Conservation (phyloP, 1,140 invertebrate species). For the Bactericera cockerelli region DNA sequence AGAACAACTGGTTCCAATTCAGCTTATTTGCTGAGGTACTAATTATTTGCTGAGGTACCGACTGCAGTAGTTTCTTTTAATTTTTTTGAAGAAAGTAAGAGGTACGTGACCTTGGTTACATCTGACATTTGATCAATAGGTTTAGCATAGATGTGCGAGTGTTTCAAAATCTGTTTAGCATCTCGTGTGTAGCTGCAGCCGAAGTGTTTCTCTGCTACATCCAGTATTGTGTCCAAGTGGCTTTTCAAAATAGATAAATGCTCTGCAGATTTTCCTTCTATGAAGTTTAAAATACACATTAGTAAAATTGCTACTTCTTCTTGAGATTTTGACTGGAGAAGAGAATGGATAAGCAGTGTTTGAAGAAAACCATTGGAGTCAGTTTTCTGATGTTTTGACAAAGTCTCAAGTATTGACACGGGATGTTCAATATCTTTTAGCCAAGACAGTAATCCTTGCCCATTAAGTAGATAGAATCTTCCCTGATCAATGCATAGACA, state of each 20-base stretch:
- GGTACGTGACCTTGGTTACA: background rate
- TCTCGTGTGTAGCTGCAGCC: background rate
- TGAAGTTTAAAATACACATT: background rate
- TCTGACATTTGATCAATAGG: background rate
- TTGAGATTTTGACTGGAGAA: background rate
- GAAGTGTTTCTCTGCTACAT: background rate
- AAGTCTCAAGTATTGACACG: background rate
- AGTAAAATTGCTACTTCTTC: background rate
- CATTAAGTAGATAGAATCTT: background rate
- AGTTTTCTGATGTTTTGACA: background rate
- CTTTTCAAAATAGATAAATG: background rate
- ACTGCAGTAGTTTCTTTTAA: too few species aligned
- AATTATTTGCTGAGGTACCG: too few species aligned
- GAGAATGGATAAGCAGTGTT: background rate
- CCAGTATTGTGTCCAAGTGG: background rate
- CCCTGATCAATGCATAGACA: background rate
- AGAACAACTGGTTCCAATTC: too few species aligned
- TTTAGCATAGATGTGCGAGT: background rate
- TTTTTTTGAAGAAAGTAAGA: background rate
- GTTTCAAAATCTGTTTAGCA: background rate
- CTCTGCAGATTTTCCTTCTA: background rate
- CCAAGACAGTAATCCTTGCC: slow-evolving; percentile 3
- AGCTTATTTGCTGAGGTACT: too few species aligned
- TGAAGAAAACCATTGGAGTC: background rate
- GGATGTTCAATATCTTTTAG: background rate